Conservation (phyloP, 2,113 vertebrate species). For the Rhea pennata region DNA sequence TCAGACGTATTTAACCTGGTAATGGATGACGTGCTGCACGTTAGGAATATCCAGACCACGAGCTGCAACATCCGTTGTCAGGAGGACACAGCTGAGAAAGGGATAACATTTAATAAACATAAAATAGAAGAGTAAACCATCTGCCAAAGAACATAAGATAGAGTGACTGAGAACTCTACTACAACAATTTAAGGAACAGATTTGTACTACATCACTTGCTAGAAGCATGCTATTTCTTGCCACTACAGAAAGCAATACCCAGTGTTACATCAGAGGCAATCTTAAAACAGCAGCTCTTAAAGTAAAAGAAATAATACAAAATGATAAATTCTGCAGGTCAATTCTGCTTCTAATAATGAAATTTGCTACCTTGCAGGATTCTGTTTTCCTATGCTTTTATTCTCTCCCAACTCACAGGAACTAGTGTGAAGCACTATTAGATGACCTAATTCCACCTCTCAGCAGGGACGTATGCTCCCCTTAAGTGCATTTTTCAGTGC, state of each 20-base stretch:
- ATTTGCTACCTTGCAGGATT: not conserved
- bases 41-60: constrained; percentile 95
- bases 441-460: not conserved
- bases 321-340: not conserved
- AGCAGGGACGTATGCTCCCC: not conserved
- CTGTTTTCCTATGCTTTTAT: not conserved
- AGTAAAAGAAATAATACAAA: not conserved
- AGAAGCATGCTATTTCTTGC: not conserved
- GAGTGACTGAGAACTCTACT: not conserved
- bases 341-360: not conserved
- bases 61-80: constrained; percentile 97
- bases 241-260: not conserved
- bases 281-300: not conserved
- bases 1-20: constrained; percentile 84
- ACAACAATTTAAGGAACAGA: not conserved
- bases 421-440: not conserved
- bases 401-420: not conserved
- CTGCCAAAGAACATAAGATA: not conserved
- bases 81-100: constrained; percentile 86
- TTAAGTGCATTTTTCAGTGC: not conserved
- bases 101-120: constrained; percentile 42
- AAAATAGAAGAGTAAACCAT: constrained; percentile 17
- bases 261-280: not conserved
- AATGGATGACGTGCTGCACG: constrained; percentile 96
- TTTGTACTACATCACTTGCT: not conserved